These are phyloP conservation scores for Dissostichus mawsoni DNA, from an alignment of 2,113 vertebrate genomes.

Conservation along the genomic window DNA sequence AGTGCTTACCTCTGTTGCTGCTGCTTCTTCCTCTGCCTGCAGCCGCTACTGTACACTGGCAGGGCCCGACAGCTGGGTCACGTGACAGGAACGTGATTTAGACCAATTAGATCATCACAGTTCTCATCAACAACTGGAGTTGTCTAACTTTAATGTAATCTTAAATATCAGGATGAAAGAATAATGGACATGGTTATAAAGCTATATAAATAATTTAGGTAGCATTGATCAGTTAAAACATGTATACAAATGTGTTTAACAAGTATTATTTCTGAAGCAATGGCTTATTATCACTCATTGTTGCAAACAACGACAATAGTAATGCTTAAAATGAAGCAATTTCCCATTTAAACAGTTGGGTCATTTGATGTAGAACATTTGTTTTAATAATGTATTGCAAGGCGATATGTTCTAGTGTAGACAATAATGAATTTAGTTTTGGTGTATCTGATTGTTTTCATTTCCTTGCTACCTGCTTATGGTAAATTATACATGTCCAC, in stretches of 20 bases:
- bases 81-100: conserved; percentile 84
- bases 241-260: neutral
- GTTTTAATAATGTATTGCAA: too few relatives aligned
- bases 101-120: conserved; percentile 33
- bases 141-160: conserved; percentile 3
- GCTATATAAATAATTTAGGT: neutral
- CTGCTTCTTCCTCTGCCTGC: conserved; percentile 57
- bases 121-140: conserved; percentile 25
- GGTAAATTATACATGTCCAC: too few relatives aligned
- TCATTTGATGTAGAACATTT: neutral
- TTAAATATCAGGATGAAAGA: neutral
- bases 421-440: too few relatives aligned
- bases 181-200: neutral
- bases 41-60: conserved; percentile 55
- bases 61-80: conserved; percentile 82
- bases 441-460: too few relatives aligned
- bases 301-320: neutral
- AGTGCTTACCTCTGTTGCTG: conserved; percentile 53
- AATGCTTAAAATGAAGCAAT: neutral
- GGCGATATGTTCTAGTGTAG: too few relatives aligned
- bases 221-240: neutral
- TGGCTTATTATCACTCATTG: neutral
- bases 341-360: neutral
- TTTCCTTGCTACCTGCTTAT: too few relatives aligned
- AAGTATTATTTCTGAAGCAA: neutral